A percentile compares a stretch with the other conserved stretches of the same genome.
These are phyloP conservation scores for Eriosoma lanigerum DNA, from an alignment of 1,140 invertebrate species.

Conservation along the genomic window DNA sequence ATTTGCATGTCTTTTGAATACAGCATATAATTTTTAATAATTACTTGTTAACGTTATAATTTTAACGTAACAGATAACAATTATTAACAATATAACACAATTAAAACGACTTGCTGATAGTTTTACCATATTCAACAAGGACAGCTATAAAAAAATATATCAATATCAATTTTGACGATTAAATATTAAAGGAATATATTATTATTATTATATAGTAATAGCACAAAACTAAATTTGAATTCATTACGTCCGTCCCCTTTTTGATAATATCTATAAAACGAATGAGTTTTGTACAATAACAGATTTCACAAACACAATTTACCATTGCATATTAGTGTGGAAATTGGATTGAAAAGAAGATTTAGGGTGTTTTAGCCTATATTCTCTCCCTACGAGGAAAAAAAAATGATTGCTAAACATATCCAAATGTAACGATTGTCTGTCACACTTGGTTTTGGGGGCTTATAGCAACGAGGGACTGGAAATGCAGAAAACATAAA, in stretches of 20 bases:
- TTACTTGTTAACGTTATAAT: too few relatives aligned
- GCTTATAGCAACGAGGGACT: not conserved
- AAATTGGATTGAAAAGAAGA: conserved; percentile 31
- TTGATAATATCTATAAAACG: conserved; percentile 22
- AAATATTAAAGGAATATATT: not conserved
- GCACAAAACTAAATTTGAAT: conserved; percentile 2
- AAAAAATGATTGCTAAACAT: conserved; percentile 41
- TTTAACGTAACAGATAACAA: too few relatives aligned
- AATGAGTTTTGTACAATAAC: conserved; percentile 26
- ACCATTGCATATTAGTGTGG: not conserved
- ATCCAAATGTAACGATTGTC: conserved; percentile 20
- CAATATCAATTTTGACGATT: not conserved
- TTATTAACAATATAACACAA: too few relatives aligned
- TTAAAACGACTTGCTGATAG: too few relatives aligned
- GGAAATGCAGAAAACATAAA: conserved; percentile 24
- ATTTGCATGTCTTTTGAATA: too few relatives aligned
- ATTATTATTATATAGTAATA: not conserved
- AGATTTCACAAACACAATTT: conserved; percentile 25
- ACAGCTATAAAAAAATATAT: not conserved
- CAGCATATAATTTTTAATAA: too few relatives aligned
- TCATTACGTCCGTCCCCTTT: conserved; percentile 24
- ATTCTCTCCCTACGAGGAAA: not conserved
- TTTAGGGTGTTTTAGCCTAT: conserved; percentile 8
- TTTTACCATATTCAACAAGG: not conserved
- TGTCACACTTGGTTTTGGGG: conserved; percentile 1